Evolutionary conservation across 2,888 invertebrate genomes (phyloP).

Genomic region (Cryptophagus acutangulus): DNA sequence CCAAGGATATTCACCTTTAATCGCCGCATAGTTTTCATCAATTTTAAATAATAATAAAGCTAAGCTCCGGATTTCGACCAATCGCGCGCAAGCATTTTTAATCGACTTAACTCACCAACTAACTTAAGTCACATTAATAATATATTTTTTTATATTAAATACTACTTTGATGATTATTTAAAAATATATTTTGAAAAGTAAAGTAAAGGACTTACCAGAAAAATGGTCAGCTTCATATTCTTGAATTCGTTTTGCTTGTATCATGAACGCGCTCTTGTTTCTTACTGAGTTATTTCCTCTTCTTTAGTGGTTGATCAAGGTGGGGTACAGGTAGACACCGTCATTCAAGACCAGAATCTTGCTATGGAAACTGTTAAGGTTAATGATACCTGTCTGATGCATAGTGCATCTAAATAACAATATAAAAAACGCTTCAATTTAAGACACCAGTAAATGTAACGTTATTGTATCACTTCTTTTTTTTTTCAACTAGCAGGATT

Average conservation of each 20-base stretch:
- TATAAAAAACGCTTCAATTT: too few relatives aligned
- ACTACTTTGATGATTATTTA: not conserved
- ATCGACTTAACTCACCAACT: too few relatives aligned
- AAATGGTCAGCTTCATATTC: slow-evolving; percentile 3
- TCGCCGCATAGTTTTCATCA: too few relatives aligned
- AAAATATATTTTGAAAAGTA: not conserved
- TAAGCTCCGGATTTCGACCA: too few relatives aligned
- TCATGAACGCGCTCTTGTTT: slow-evolving; percentile 16
- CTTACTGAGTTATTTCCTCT: slow-evolving; percentile 18
- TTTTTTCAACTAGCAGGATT: too few relatives aligned
- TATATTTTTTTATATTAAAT: too few relatives aligned
- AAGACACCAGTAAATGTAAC: too few relatives aligned
- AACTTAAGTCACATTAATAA: too few relatives aligned
- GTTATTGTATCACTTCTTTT: too few relatives aligned
- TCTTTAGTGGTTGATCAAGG: slow-evolving; percentile 12
- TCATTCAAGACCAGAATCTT: slow-evolving; percentile 17
- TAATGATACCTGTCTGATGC: slow-evolving; percentile 14
- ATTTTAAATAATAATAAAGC: too few relatives aligned
- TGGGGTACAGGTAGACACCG: slow-evolving; percentile 19
- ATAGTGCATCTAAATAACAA: slow-evolving; percentile 6
- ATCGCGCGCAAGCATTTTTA: too few relatives aligned
- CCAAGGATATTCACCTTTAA: too few relatives aligned
- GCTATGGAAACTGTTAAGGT: slow-evolving; percentile 17
- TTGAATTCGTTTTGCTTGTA: slow-evolving; percentile 6
- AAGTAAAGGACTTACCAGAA: slow-evolving; percentile 4